Evolutionary conservation across 2,113 vertebrate species (phyloP), one percentile per base, ranked within the genome.

Genomic region (Gavia stellata): DNA sequence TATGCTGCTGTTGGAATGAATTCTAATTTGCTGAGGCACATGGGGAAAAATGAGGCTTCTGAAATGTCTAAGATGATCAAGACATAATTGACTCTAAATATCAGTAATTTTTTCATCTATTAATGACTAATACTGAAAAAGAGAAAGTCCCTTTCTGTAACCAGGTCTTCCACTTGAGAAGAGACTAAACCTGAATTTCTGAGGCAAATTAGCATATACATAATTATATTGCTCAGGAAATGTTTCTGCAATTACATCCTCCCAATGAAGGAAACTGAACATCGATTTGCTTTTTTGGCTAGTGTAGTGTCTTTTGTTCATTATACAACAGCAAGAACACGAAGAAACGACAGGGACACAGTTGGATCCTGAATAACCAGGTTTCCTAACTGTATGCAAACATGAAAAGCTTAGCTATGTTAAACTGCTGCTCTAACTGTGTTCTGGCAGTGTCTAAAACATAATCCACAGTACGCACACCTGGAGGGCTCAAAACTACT

Each of bases 211-310:
- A 95, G 61, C 91, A 94, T 92, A 73, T 14, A 44, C 65, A 34
- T 94, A 94, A 96, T 96, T 93, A 87, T 44, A 91, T 86, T 91
- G 53, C 83, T 85, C 81, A 91, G 92, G 92, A 96, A 94, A 94
- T 63, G 73, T 72, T 91, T 93, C 88, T 91, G 73, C 92, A 94
- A 90, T 95, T 96, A 92, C 88, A 83, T 89, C 73, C 81, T 91
- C 77, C n/a, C 25, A 25, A 25, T 40, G 61, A 87, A 87, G 68
- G 91, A 89, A 95, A 61, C 73, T 0, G 8, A 96, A 65, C 91
- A 90, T 67, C 0, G 19, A 91, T 94, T 96, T 94, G 94, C 73
- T 82, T 94, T 94, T 96, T 87, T 94, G 80, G 92, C 92, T 81
- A 65, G 7, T 75, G 65, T 14, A 92, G 67, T 86, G 72, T 87